phyloP scores from a whole-genome alignment of 2,888 invertebrate genomes.

The Polymixis flavicincta region DNA sequence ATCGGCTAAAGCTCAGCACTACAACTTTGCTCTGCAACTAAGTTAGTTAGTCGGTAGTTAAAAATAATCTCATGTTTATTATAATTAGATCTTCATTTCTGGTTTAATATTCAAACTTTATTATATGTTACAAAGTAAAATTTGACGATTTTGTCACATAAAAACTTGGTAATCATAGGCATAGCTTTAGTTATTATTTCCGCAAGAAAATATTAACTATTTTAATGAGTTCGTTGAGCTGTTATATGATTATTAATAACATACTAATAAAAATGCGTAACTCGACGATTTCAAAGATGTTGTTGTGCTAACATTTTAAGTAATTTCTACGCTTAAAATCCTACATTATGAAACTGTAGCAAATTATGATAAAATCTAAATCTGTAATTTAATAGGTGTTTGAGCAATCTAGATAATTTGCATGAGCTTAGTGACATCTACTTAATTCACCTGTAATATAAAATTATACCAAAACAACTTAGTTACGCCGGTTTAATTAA shows the following conservation, averaged over 20 bases:
- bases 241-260: not conserved
- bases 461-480: slow-evolving; percentile 52
- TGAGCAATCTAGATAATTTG: slow-evolving; percentile 59
- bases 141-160: not conserved
- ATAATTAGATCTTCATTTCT: slow-evolving; percentile 9
- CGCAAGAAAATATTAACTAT: slow-evolving; percentile 8
- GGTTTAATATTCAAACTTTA: not conserved
- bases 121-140: slow-evolving; percentile 10
- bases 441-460: slow-evolving; percentile 35
- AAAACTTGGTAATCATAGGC: not conserved
- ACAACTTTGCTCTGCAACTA: slow-evolving; percentile 19
- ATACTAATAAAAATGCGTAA: slow-evolving; percentile 10
- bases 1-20: not conserved
- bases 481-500: slow-evolving; percentile 45
- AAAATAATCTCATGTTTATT: slow-evolving; percentile 20
- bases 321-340: slow-evolving; percentile 21
- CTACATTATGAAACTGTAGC: slow-evolving; percentile 53
- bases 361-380: slow-evolving; percentile 64
- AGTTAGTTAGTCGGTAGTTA: not conserved
- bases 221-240: slow-evolving; percentile 14
- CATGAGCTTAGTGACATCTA: slow-evolving; percentile 47
- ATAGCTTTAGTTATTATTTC: not conserved
- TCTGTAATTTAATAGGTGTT: slow-evolving; percentile 61
- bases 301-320: slow-evolving; percentile 19
- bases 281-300: slow-evolving; percentile 10